Conservation (phyloP, 1,140 invertebrate species). For the Ericerus pela region DNA sequence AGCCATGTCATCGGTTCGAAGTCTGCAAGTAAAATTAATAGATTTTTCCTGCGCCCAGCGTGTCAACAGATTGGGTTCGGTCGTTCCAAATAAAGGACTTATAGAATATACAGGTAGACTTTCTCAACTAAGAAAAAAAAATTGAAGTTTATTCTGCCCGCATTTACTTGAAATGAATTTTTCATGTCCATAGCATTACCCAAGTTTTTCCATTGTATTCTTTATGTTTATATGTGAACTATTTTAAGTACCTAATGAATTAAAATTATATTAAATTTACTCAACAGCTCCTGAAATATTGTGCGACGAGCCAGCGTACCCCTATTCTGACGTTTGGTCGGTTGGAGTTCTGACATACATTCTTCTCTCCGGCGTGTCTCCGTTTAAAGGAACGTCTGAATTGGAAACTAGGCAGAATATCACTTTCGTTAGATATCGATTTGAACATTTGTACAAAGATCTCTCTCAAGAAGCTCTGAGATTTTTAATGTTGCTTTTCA, state of each 20-base stretch:
- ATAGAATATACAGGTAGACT: slow-evolving; percentile 52
- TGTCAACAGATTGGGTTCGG: slow-evolving; percentile 60
- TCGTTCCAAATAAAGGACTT: slow-evolving; percentile 47
- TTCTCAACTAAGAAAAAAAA: not conserved
- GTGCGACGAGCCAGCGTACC: slow-evolving; percentile 65
- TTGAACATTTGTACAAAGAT: slow-evolving; percentile 87
- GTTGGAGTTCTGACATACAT: slow-evolving; percentile 84
- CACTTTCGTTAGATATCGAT: slow-evolving; percentile 80
- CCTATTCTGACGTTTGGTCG: slow-evolving; percentile 91
- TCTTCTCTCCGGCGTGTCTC: slow-evolving; percentile 83
- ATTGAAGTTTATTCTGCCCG: not conserved
- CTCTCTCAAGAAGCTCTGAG: slow-evolving; percentile 84
- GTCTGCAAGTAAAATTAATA: slow-evolving; percentile 76
- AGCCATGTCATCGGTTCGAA: slow-evolving; percentile 77
- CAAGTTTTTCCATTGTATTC: no score
- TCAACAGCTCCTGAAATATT: slow-evolving; percentile 79
- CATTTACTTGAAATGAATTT: not conserved
- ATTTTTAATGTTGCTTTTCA: slow-evolving; percentile 90
- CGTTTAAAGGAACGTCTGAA: slow-evolving; percentile 69
- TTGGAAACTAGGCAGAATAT: slow-evolving; percentile 84
- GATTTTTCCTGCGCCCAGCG: slow-evolving; percentile 76
- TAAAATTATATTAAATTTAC: not conserved
- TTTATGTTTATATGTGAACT: no score
- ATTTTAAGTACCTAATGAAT: no score
- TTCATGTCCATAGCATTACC: no score